Evolutionary conservation across 2,888 invertebrate species (phyloP).

Genomic region (Lobophora halterata): DNA sequence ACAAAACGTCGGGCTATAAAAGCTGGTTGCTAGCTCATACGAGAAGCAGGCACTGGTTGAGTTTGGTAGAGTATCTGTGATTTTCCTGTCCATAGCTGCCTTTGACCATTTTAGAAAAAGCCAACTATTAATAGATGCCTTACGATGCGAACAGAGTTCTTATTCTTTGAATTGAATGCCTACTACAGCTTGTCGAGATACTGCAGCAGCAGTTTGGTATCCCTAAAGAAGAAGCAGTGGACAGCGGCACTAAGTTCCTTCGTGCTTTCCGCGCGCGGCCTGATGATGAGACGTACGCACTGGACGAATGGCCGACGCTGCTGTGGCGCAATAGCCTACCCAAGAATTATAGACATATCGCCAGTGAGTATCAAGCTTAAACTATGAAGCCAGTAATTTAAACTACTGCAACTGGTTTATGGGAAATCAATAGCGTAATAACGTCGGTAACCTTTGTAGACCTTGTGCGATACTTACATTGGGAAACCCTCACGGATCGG

Average conservation of each 20-base stretch:
- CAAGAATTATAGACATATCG: slow-evolving; percentile 85
- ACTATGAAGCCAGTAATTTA: too few relatives aligned
- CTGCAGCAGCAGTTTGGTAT: slow-evolving; percentile 84
- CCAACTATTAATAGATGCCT: neutral
- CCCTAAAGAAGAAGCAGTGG: slow-evolving; percentile 82
- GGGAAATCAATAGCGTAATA: too few relatives aligned
- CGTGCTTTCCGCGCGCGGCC: slow-evolving; percentile 90
- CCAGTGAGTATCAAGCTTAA: slow-evolving; percentile 74
- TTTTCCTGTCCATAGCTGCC: too few relatives aligned
- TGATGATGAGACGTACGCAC: slow-evolving; percentile 85
- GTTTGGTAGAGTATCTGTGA: too few relatives aligned
- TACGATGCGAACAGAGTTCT: too few relatives aligned
- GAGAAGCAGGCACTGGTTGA: too few relatives aligned
- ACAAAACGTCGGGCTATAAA: too few relatives aligned
- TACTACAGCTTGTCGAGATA: slow-evolving; percentile 71
- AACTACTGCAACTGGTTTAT: neutral
- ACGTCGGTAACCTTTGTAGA: too few relatives aligned
- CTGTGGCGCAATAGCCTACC: slow-evolving; percentile 90
- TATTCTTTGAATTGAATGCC: neutral
- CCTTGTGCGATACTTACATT: too few relatives aligned
- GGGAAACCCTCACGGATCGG: too few relatives aligned
- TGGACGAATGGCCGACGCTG: slow-evolving; percentile 89
- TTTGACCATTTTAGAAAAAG: neutral
- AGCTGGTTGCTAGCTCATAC: too few relatives aligned
- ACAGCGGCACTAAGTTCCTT: slow-evolving; percentile 85